Evolutionary conservation across 2,113 vertebrate genomes (phyloP).

Genomic region (Barbus barbus): DNA sequence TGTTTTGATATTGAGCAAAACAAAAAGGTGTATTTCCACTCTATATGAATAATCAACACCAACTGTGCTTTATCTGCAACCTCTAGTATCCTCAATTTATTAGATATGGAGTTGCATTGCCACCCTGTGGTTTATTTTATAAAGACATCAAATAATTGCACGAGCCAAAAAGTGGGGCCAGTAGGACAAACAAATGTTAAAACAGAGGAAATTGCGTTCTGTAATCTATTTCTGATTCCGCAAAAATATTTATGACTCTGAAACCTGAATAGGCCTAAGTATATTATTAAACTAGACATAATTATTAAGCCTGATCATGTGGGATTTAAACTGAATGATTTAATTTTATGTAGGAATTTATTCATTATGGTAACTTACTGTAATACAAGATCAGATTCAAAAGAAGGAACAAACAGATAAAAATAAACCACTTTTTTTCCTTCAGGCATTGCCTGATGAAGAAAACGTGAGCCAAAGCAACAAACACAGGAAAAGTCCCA

Average conservation of each 20-base stretch:
- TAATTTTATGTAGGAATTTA: background rate
- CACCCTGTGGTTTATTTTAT: constrained; percentile 32
- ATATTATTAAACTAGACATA: background rate
- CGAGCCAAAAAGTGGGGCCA: background rate
- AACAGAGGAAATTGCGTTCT: background rate
- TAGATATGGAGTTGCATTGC: constrained; percentile 37
- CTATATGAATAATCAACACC: background rate
- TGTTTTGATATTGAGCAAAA: background rate
- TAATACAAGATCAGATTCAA: background rate
- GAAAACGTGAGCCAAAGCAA: constrained; percentile 6
- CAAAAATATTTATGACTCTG: background rate
- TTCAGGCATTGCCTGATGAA: background rate
- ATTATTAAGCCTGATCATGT: background rate
- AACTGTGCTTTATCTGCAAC: background rate
- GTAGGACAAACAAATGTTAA: background rate
- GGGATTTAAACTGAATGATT: background rate
- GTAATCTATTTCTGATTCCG: background rate
- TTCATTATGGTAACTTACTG: background rate
- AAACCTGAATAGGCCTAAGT: background rate
- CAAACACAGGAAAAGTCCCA: background rate
- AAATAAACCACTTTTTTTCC: background rate
- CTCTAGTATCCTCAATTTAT: background rate
- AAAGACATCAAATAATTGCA: background rate
- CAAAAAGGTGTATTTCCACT: background rate
- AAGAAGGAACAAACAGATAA: background rate